Percentiles rank a stretch among this genome's conserved stretches.
These are phyloP conservation scores for Vannuccia rotundouncinata DNA, from an alignment of 2,888 invertebrate genomes.

Conservation along the genomic window DNA sequence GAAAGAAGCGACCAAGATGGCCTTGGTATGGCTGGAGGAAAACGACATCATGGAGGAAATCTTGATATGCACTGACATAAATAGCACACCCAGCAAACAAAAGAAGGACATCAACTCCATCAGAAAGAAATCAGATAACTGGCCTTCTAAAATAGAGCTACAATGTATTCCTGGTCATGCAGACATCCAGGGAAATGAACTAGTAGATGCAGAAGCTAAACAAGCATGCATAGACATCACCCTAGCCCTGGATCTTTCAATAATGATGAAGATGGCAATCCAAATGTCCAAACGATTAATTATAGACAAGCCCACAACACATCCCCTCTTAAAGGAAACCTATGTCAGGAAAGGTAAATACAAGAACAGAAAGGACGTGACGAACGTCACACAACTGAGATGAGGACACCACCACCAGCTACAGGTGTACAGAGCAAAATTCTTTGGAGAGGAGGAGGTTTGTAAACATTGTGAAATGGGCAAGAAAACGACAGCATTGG, in stretches of 20 bases:
- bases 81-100: not conserved
- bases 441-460: not conserved
- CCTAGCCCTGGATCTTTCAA: not conserved
- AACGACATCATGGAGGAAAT: not conserved
- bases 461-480: not conserved
- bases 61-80: not conserved
- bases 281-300: not conserved
- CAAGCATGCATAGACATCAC: not conserved
- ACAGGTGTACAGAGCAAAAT: not conserved
- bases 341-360: not conserved
- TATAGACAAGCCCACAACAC: not conserved
- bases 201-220: not conserved
- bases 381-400: not conserved
- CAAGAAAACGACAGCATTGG: not conserved
- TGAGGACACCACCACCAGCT: not conserved
- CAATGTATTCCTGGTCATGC: slow-evolving; percentile 1
- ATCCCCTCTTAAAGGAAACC: not conserved
- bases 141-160: not conserved
- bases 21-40: not conserved
- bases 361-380: not conserved
- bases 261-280: not conserved
- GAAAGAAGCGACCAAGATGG: slow-evolving; percentile 10
- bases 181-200: not conserved
- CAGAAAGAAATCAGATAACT: not conserved
- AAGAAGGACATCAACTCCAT: not conserved